Evolutionary conservation across 2,888 invertebrate genomes (phyloP), one percentile per base, ranked within the genome.

Genomic region (Folsomia manolachei): DNA sequence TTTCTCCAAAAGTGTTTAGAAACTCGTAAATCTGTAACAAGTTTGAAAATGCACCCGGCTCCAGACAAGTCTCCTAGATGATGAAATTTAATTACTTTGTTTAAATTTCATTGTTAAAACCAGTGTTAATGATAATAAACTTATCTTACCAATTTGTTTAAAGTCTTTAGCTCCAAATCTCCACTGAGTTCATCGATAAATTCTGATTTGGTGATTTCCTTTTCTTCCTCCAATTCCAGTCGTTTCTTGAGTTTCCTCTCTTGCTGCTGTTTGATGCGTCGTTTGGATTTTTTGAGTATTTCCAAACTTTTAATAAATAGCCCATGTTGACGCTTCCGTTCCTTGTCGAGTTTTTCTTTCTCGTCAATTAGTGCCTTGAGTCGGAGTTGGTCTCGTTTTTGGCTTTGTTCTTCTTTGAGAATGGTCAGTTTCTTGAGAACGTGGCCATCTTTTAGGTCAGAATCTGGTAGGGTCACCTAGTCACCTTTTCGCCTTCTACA

Each of bases 1-100:
- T 94, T 84, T 94, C 94, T 7, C 94, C 95, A 83, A 98, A 98
- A 85, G 96, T 97, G 82, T 96, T 93, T 79, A 97, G 87, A 84
- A 98, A 98, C 86, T 98, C 97, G 82, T 93, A 92, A n/a, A 95
- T 92, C 91, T 97, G 97, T 24, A 98, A 86, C 61, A 93, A 87
- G 84, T 97, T 94, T 0, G 94, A 92, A 86, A 96, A 94, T 0
- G 96, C 95, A 82, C 92, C 90, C 0, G 95, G 95, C 0, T 92
- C 88, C 68, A 98, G 85, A 82, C 90, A 89, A 14, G 25, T 64
- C 26, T 2, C 75, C n/a, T n/a, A n/a, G n/a, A n/a, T n/a, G n/a
- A n/a, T n/a, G 75, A 18, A 76, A 70, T 53, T 75, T 72, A 76
- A 77, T 72, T 69, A 75, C 75, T 62, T 78, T 75, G 69, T 76